Base-by-base conservation (phyloP, 2,888 invertebrate species). In the Drosophila parthenogenetica region DNA sequence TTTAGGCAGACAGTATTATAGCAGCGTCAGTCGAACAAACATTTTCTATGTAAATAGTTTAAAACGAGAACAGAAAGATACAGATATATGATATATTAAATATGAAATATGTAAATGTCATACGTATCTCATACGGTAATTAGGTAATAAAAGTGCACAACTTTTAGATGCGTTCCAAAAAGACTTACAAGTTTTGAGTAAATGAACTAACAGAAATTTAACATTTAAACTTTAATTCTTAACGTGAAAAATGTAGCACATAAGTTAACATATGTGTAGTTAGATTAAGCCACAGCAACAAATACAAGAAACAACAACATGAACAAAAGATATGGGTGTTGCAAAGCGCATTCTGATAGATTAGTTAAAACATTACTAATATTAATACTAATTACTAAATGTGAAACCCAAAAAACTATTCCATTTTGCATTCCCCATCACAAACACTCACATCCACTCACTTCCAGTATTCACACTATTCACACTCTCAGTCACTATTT, bases 91-190 rank as follows among this genome's bases (percentile, higher is more conserved):
- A 51, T 39, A 40, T 46, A 46, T 50, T 60, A 53, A 62, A 69
- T 58, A 60, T 77, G 73, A 79, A 77, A 35, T 13, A 35, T 35
- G 4, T 35, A 35, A 79, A 85, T 85, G 82, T 77, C 76, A 70
- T 70, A 58, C 46, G 51, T 43, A 57, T 63, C 40, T 55, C 37
- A 62, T 51, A 63, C 60, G 53, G 46, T 65, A 45, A 61, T 66
- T 83, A 83, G 75, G 66, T 63, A 69, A 67, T 63, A 57, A 61
- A 75, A 66, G 69, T 73, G 84, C 83, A 89, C 89, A 78, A 84
- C 63, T 82, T 86, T 69, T 78, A 85, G 85, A 86, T 73, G 80
- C 86, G 83, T 85, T 88, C 81, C 68, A 84, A 86, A 69, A 69
- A 86, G 87, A 84, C 83, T 88, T 88, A 87, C 65, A 78, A 71